Evolutionary conservation across 2,113 vertebrate genomes (phyloP).

Genomic region (Pachyramphus minor): DNA sequence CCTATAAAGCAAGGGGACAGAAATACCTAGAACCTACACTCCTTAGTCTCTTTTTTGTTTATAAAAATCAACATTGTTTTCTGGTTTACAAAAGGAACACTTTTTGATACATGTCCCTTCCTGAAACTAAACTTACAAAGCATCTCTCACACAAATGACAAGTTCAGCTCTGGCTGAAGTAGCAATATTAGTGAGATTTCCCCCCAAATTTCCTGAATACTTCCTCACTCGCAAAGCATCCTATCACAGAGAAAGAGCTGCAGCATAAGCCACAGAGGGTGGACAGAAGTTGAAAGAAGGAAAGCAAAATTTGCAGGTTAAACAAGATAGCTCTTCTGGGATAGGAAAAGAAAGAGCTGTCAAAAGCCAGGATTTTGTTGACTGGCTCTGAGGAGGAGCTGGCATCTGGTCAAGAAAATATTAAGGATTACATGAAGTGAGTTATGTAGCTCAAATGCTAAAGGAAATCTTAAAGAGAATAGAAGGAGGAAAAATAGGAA

Average conservation of each 20-base stretch:
- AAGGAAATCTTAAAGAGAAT: background rate
- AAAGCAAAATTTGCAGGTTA: background rate
- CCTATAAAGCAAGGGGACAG: background rate
- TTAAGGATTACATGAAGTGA: background rate
- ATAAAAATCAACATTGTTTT: background rate
- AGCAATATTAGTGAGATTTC: background rate
- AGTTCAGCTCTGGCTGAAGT: background rate
- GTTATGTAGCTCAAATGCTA: background rate
- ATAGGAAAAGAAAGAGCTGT: background rate
- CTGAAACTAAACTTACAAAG: background rate
- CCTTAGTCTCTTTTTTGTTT: background rate
- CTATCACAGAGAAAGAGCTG: background rate
- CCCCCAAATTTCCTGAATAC: background rate
- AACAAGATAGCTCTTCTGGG: background rate
- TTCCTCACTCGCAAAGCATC: background rate
- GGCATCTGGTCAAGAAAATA: background rate
- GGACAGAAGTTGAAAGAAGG: background rate
- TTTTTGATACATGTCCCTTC: background rate
- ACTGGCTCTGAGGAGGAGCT: background rate
- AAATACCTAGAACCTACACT: background rate
- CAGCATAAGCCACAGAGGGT: background rate
- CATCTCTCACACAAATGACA: background rate
- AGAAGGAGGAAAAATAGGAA: background rate
- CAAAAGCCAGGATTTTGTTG: slow-evolving; percentile 7
- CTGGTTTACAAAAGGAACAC: background rate